These are phyloP conservation scores for Chymomyza costata DNA, from an alignment of 1,140 invertebrate species.

Conservation along the genomic window DNA sequence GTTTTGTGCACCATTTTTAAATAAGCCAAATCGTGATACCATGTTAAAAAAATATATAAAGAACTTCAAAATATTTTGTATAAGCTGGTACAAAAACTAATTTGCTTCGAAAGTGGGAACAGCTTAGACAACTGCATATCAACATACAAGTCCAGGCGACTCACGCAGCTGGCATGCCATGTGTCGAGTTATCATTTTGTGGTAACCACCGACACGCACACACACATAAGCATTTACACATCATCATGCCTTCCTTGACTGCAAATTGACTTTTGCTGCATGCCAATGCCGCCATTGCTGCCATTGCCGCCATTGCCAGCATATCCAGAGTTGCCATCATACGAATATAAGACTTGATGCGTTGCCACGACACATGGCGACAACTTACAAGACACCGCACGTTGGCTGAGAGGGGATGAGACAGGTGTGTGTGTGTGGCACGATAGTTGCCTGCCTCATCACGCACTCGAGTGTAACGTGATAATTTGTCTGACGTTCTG, in stretches of 20 bases:
- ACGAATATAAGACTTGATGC: neutral
- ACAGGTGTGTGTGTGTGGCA: slow-evolving; percentile 6
- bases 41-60: too few relatives aligned
- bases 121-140: neutral
- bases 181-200: slow-evolving; percentile 65
- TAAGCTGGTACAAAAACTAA: too few relatives aligned
- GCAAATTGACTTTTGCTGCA: slow-evolving; percentile 66
- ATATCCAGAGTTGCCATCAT: too few relatives aligned
- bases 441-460: slow-evolving; percentile 54
- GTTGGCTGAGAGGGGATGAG: neutral
- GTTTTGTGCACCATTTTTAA: too few relatives aligned
- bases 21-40: too few relatives aligned
- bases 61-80: too few relatives aligned
- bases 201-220: slow-evolving; percentile 49
- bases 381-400: slow-evolving; percentile 65
- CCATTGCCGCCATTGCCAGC: slow-evolving; percentile 54
- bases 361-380: slow-evolving; percentile 69
- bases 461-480: slow-evolving; percentile 72
- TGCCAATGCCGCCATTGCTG: slow-evolving; percentile 33
- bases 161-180: slow-evolving; percentile 24
- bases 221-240: slow-evolving; percentile 9
- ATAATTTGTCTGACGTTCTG: slow-evolving; percentile 69
- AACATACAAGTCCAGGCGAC: neutral
- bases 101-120: neutral
- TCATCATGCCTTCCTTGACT: slow-evolving; percentile 4